phyloP scores from a whole-genome alignment of 2,797 vertebrate species.

The Pteropus rufus region DNA sequence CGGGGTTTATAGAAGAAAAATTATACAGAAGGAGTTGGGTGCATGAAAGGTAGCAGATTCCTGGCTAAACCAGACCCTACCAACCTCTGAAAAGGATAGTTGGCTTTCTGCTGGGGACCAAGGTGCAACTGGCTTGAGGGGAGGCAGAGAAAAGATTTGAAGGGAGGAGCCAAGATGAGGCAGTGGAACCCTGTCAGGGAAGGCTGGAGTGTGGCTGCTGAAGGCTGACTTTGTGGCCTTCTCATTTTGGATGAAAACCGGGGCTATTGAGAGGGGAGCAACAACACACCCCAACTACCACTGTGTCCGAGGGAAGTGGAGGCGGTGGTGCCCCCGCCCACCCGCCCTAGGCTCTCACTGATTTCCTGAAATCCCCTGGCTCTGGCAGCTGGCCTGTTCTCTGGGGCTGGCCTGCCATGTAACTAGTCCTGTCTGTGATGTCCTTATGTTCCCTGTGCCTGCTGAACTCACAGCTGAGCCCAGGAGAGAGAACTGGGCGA shows the following conservation, averaged over 20 bases:
- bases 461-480: neutral
- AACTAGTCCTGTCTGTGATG: neutral
- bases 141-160: neutral
- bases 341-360: too few species aligned
- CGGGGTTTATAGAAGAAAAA: neutral
- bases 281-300: neutral
- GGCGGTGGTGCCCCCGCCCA: too few species aligned
- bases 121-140: neutral
- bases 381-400: neutral
- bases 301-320: neutral
- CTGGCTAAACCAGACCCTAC: neutral
- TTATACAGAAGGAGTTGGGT: neutral
- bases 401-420: neutral
- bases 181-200: accelerated
- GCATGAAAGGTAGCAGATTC: neutral
- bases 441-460: neutral
- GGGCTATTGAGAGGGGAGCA: neutral
- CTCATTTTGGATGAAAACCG: neutral
- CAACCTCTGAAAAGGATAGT: too few species aligned
- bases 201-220: neutral
- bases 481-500: neutral
- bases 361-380: neutral
- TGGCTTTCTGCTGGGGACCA: neutral
- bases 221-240: neutral
- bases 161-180: neutral